A percentile compares a stretch with the other conserved stretches of the same genome.
phyloP scores from a whole-genome alignment of 2,113 vertebrate species.

The Sinocyclocheilus rhinocerous region DNA sequence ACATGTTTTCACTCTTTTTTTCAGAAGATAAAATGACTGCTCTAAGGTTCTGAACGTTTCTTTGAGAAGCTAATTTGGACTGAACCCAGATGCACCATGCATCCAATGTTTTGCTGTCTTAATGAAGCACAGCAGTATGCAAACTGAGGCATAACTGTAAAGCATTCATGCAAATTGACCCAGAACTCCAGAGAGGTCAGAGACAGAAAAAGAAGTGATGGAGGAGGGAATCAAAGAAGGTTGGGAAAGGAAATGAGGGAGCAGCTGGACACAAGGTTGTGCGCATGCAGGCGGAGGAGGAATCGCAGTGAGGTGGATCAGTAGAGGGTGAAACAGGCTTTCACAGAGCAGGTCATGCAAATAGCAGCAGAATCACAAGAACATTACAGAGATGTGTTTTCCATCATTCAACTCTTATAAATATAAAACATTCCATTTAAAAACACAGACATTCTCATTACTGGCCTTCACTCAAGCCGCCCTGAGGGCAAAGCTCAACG shows the following conservation, averaged over 20 bases:
- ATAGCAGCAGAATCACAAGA: slow-evolving; percentile 55
- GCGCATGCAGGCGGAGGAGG: slow-evolving; percentile 17
- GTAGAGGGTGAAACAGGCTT: slow-evolving; percentile 72
- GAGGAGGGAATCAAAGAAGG: slow-evolving; percentile 16
- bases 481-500: slow-evolving; percentile 49
- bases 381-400: slow-evolving; percentile 6
- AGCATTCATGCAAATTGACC: slow-evolving; percentile 26
- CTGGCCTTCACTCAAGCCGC: slow-evolving; percentile 50
- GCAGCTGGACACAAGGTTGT: slow-evolving; percentile 51
- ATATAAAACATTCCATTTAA: slow-evolving; percentile 25
- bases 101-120: slow-evolving; percentile 53
- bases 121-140: slow-evolving; percentile 25
- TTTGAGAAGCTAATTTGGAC: not conserved
- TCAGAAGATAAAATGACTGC: not conserved
- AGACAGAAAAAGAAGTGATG: slow-evolving; percentile 27
- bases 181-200: slow-evolving; percentile 12
- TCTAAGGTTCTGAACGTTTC: not conserved
- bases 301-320: slow-evolving; percentile 65
- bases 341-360: slow-evolving; percentile 68
- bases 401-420: not conserved
- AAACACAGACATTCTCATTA: slow-evolving; percentile 47
- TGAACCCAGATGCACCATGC: slow-evolving; percentile 3
- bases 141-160: slow-evolving; percentile 24
- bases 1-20: not conserved
- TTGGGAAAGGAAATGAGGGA: slow-evolving; percentile 46